Evolutionary conservation across 2,888 invertebrate species (phyloP).

Genomic region (Eupithecia tripunctaria): DNA sequence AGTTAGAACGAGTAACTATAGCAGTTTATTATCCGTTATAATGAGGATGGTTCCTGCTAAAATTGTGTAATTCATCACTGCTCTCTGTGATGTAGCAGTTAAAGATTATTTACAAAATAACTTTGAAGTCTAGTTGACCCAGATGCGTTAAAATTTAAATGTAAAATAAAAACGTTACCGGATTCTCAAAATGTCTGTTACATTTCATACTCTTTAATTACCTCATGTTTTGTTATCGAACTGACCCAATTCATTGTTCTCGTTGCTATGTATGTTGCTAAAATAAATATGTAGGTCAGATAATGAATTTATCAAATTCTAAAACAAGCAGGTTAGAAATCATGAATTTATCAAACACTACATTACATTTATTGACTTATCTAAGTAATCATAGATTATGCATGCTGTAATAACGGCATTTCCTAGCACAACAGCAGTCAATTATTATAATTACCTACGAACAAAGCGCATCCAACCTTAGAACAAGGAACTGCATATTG

Average conservation of each 20-base stretch:
- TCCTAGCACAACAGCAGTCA: conserved; percentile 7
- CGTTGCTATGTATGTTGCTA: not conserved
- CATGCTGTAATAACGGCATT: conserved; percentile 15
- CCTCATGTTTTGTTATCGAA: conserved; percentile 4
- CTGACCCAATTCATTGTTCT: not conserved
- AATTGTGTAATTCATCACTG: not conserved
- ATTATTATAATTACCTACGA: conserved; percentile 22
- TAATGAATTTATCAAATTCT: conserved; percentile 1
- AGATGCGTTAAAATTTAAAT: not conserved
- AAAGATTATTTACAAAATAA: not conserved
- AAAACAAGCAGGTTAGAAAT: not conserved
- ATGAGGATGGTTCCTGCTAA: not conserved
- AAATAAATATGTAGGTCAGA: not conserved
- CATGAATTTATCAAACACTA: not conserved
- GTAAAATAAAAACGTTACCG: conserved; percentile 1
- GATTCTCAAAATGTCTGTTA: not conserved
- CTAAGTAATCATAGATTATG: conserved; percentile 5
- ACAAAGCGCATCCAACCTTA: conserved; percentile 16
- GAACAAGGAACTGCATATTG: conserved; percentile 13
- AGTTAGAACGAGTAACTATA: not conserved
- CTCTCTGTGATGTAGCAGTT: not conserved
- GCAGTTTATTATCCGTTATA: not conserved
- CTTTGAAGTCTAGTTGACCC: conserved; percentile 6
- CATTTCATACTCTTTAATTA: conserved; percentile 3
- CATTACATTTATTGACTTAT: not conserved